These are phyloP conservation scores for Criorhina ranunculi DNA, from an alignment of 2,888 invertebrate genomes.

Conservation along the genomic window DNA sequence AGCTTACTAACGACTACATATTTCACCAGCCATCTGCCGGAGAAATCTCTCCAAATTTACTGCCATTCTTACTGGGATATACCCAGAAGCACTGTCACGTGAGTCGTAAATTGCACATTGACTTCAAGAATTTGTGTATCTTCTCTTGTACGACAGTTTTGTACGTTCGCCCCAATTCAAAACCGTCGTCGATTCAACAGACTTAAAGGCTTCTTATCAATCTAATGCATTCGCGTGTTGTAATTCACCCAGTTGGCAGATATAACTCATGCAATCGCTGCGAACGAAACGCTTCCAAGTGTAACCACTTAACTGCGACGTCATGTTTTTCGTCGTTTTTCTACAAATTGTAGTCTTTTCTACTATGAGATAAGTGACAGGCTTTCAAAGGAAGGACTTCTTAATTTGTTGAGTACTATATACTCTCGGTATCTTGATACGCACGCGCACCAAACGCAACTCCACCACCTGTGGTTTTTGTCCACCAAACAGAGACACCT, in stretches of 20 bases:
- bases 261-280: conserved; percentile 60
- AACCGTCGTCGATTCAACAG: not conserved
- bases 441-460: conserved; percentile 59
- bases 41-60: not conserved
- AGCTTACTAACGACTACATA: no score
- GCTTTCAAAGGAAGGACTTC: conserved; percentile 1
- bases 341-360: conserved; percentile 37
- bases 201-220: conserved; percentile 37
- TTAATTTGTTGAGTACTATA: conserved; percentile 39
- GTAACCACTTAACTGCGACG: conserved; percentile 57
- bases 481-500: conserved; percentile 64
- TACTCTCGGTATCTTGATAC: conserved; percentile 51
- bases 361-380: conserved; percentile 27
- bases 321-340: conserved; percentile 27
- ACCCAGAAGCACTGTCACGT: not conserved
- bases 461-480: conserved; percentile 69
- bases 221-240: conserved; percentile 30
- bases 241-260: not conserved
- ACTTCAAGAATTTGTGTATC: not conserved
- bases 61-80: not conserved
- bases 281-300: conserved; percentile 20
- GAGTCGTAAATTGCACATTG: conserved; percentile 28
- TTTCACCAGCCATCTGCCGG: not conserved
- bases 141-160: not conserved
- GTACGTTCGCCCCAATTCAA: conserved; percentile 4